Conservation (phyloP, 2,797 vertebrate genomes). For the Stomatorhinus walkeri region DNA sequence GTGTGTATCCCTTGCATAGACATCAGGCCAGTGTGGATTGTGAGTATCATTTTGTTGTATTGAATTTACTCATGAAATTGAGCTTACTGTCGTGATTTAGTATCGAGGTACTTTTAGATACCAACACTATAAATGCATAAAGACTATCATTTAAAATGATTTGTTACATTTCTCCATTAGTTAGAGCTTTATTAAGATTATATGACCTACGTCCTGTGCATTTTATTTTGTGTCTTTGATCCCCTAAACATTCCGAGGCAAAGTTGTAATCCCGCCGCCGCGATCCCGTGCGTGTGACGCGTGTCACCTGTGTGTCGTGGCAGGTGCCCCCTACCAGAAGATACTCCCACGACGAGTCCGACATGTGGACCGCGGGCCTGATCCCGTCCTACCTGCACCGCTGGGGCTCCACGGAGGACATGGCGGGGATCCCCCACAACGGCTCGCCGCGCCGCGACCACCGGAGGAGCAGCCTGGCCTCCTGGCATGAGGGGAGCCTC, state of each 20-base stretch:
- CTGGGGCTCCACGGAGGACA: conserved; percentile 82
- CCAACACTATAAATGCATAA: not conserved
- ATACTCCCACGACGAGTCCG: conserved; percentile 87
- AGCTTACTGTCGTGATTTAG: not conserved
- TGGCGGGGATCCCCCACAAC: conserved; percentile 66
- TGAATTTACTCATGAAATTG: not conserved
- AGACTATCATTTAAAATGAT: not conserved
- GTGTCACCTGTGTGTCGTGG: conserved; percentile 44
- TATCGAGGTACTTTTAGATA: not conserved
- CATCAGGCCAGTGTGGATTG: conserved; percentile 71
- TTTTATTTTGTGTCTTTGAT: not conserved
- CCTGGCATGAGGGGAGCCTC: conserved; percentile 67
- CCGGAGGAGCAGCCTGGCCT: conserved; percentile 67
- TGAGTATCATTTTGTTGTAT: conserved; percentile 59
- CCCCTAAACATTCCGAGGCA: not conserved
- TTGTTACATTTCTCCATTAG: not conserved
- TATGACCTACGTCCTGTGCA: not conserved
- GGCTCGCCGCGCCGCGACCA: conserved; percentile 63
- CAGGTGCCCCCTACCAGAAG: conserved; percentile 89
- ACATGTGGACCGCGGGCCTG: conserved; percentile 77
- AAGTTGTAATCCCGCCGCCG: not conserved
- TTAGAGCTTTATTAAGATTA: not conserved
- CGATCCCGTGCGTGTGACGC: not conserved
- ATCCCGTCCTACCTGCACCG: conserved; percentile 75
- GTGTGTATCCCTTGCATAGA: conserved; percentile 65